Conservation (phyloP, 2,113 vertebrate species). For the Clarias batrachus region DNA sequence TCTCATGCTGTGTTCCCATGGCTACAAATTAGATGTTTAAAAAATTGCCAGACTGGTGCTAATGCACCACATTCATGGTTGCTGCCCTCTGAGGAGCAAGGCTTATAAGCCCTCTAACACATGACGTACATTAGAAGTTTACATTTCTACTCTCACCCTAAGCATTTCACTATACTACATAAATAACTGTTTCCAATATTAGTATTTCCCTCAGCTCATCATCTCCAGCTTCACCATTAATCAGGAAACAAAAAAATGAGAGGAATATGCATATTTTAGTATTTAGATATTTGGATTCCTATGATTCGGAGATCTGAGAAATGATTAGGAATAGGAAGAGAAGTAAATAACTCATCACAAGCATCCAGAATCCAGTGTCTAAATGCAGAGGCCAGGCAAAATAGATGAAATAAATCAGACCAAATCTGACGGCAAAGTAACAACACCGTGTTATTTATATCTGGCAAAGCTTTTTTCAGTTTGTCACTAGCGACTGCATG, state of each 20-base stretch:
- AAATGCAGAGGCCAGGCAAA: not conserved
- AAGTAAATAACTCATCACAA: not conserved
- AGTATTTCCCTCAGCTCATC: not conserved
- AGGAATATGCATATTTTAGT: not conserved
- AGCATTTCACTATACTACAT: not conserved
- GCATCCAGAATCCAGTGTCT: not conserved
- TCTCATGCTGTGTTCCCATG: conserved; percentile 37
- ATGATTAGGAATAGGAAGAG: not conserved
- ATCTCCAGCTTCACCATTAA: not conserved
- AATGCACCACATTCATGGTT: not conserved
- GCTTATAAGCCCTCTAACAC: conserved; percentile 24
- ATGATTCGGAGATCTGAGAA: not conserved
- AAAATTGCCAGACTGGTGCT: conserved; percentile 5
- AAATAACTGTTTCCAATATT: not conserved
- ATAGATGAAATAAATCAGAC: not conserved
- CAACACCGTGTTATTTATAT: conserved; percentile 32
- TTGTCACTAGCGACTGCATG: conserved; percentile 17
- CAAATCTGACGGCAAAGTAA: not conserved
- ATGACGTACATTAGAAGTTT: conserved; percentile 11
- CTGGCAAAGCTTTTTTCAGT: conserved; percentile 17
- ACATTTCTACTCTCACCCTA: not conserved
- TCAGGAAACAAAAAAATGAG: not conserved
- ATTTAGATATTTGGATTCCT: not conserved
- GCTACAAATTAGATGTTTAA: conserved; percentile 42
- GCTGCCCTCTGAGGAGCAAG: conserved; percentile 15